These are phyloP conservation scores for Portunus trituberculatus DNA, from an alignment of 1,140 invertebrate species.

Conservation along the genomic window DNA sequence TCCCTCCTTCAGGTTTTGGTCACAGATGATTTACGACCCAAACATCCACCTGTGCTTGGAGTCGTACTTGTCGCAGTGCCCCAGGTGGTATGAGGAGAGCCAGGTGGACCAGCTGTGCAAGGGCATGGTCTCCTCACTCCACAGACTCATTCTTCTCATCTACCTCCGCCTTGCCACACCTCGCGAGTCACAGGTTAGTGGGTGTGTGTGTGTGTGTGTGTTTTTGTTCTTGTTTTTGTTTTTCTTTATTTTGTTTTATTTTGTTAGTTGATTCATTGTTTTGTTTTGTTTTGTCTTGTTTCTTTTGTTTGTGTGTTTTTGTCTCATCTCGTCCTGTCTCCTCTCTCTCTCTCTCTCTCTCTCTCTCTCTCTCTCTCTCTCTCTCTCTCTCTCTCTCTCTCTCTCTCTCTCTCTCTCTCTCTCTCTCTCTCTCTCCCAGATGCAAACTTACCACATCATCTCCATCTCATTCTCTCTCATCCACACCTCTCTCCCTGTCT, in stretches of 20 bases:
- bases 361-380: too few relatives aligned
- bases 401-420: too few relatives aligned
- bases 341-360: too few relatives aligned
- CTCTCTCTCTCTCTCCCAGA: too few relatives aligned
- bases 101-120: conserved; percentile 81
- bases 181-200: conserved; percentile 85
- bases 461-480: too few relatives aligned
- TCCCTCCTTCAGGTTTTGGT: conserved; percentile 87
- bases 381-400: too few relatives aligned
- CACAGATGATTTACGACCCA: conserved; percentile 87
- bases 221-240: not conserved
- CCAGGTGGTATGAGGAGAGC: conserved; percentile 85
- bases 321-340: too few relatives aligned
- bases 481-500: too few relatives aligned
- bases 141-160: conserved; percentile 85
- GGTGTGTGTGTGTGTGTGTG: not conserved
- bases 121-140: conserved; percentile 82
- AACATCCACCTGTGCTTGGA: conserved; percentile 85
- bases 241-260: not conserved
- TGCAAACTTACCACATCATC: too few relatives aligned
- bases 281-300: too few relatives aligned
- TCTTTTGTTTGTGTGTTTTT: too few relatives aligned
- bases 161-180: conserved; percentile 88
- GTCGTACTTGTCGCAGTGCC: conserved; percentile 87
- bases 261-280: not conserved